A percentile compares a stretch with the other conserved stretches of the same genome.
Conservation (phyloP, 2,797 vertebrate genomes). For the Pogoniulus pusillus region DNA sequence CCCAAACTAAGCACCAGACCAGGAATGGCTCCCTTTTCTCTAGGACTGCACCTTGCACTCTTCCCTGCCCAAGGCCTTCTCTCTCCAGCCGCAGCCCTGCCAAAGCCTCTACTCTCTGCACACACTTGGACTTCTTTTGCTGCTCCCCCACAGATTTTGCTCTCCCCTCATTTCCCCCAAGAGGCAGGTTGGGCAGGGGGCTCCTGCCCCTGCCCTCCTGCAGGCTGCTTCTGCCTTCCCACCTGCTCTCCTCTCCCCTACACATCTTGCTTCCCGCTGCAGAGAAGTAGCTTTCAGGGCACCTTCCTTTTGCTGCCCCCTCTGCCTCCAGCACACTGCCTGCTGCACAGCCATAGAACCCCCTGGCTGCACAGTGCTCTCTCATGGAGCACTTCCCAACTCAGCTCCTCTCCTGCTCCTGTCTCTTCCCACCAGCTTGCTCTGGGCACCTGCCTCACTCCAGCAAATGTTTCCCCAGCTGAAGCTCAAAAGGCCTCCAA, state of each 20-base stretch:
- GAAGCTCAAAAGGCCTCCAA: neutral
- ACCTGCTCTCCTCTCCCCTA: neutral
- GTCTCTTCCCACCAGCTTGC: conserved; percentile 24
- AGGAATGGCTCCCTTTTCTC: no score
- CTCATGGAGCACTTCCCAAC: neutral
- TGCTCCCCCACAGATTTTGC: neutral
- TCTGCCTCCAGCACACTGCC: no score
- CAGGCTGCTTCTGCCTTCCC: neutral
- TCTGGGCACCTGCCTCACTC: neutral
- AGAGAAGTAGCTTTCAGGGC: neutral
- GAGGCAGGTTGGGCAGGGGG: neutral
- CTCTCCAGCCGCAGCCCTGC: no score
- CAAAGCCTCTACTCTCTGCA: no score
- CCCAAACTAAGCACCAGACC: no score
- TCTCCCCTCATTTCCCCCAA: neutral
- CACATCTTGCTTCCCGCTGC: neutral
- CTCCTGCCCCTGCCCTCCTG: neutral
- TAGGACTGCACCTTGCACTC: no score
- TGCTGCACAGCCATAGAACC: neutral
- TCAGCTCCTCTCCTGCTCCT: neutral
- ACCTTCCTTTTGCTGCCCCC: neutral
- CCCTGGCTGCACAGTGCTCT: neutral
- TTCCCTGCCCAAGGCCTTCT: no score
- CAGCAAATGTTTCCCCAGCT: neutral
- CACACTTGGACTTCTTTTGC: no score